These are phyloP conservation scores for Agrochola lychnidis DNA, from an alignment of 2,888 invertebrate genomes.

Conservation along the genomic window DNA sequence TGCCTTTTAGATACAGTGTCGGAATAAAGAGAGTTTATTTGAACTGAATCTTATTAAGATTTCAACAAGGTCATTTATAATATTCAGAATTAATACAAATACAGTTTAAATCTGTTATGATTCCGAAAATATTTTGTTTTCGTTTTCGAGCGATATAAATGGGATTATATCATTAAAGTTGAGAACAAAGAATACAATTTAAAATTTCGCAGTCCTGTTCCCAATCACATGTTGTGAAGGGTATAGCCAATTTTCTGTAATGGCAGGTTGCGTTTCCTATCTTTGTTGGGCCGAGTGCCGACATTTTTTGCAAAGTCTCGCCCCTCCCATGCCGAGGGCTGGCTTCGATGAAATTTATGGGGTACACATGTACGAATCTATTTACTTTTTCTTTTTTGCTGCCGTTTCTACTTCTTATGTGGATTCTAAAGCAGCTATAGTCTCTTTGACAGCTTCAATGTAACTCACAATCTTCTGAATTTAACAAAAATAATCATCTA, in stretches of 20 bases:
- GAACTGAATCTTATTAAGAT: constrained; percentile 58
- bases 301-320: constrained; percentile 85
- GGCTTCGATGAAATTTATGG: constrained; percentile 78
- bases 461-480: background rate
- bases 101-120: constrained; percentile 29
- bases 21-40: constrained; percentile 70
- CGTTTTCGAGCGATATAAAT: constrained; percentile 36
- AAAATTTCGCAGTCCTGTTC: constrained; percentile 74
- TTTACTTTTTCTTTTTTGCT: constrained; percentile 55
- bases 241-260: constrained; percentile 88
- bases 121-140: constrained; percentile 45
- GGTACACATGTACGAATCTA: constrained; percentile 67
- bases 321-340: constrained; percentile 80
- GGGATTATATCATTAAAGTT: constrained; percentile 56
- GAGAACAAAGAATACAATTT: constrained; percentile 72
- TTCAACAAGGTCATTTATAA: constrained; percentile 53
- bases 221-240: constrained; percentile 74
- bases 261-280: constrained; percentile 88
- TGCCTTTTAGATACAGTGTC: constrained; percentile 74
- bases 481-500: background rate
- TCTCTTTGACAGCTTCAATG: background rate
- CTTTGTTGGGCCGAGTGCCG: constrained; percentile 86
- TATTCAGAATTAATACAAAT: constrained; percentile 43
- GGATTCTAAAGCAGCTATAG: background rate
- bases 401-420: constrained; percentile 35